phyloP scores from a whole-genome alignment of 2,888 invertebrate genomes.

The Mamestra brassicae region DNA sequence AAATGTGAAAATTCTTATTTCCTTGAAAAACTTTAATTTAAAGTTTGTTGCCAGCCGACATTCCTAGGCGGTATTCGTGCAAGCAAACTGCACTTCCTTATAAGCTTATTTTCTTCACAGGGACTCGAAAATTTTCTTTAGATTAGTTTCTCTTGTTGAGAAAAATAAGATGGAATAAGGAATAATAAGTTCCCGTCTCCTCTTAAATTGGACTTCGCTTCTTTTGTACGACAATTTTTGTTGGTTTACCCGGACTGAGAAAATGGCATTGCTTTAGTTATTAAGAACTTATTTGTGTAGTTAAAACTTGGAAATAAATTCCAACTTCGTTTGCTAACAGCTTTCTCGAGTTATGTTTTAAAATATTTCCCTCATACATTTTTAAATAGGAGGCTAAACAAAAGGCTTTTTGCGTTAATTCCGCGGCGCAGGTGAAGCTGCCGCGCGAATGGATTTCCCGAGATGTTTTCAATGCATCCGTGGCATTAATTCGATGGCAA shows the following conservation, averaged over 20 bases:
- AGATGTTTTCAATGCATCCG: slow-evolving; percentile 64
- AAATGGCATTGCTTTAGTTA: slow-evolving; percentile 77
- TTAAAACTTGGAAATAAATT: slow-evolving; percentile 78
- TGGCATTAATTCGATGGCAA: slow-evolving; percentile 49
- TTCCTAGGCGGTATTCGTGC: slow-evolving; percentile 85
- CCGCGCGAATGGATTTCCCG: slow-evolving; percentile 50
- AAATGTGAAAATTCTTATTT: slow-evolving; percentile 81
- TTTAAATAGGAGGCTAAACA: slow-evolving; percentile 54
- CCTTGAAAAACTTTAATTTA: slow-evolving; percentile 87
- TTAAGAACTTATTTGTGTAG: slow-evolving; percentile 77
- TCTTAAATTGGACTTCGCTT: slow-evolving; percentile 85
- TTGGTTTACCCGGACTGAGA: slow-evolving; percentile 69
- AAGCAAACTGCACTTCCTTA: slow-evolving; percentile 89
- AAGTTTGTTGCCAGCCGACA: slow-evolving; percentile 86
- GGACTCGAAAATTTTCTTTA: slow-evolving; percentile 90
- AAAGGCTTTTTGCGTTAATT: slow-evolving; percentile 61
- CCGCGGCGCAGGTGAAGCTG: slow-evolving; percentile 54
- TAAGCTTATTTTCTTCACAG: slow-evolving; percentile 89
- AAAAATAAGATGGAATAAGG: slow-evolving; percentile 86
- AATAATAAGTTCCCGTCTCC: slow-evolving; percentile 87
- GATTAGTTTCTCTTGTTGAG: slow-evolving; percentile 90
- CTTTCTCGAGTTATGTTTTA: slow-evolving; percentile 48
- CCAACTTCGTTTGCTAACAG: slow-evolving; percentile 65
- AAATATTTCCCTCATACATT: slow-evolving; percentile 55
- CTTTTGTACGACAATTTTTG: slow-evolving; percentile 80